Evolutionary conservation across 2,888 invertebrate species (phyloP), one percentile per base, ranked within the genome.

Genomic region (Gymnocheta viridis): DNA sequence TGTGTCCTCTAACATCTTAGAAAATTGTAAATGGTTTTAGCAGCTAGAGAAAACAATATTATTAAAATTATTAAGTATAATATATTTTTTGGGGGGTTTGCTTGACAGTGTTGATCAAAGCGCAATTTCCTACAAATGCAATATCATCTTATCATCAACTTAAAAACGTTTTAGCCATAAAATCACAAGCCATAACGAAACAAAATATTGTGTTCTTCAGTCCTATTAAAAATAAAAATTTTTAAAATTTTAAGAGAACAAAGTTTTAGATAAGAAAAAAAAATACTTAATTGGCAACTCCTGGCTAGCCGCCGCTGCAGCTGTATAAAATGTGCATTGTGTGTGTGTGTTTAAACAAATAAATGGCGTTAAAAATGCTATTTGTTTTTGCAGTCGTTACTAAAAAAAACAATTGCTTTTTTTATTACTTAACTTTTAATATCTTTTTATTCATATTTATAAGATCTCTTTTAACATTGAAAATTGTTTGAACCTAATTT

Each of bases 381-480:
- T 24, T 47, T n/a, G 5, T 22, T 51, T 74, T 35, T 27, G 9
- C n/a, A 35, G 14, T 29, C 29, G 17, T 17, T 70, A 62, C 35
- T 35, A 72, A 49, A 51, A 51, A 14, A 32, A 29, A n/a, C n/a
- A n/a, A 54, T 64, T 66, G 74, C 64, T 78, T 51, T 60, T 51
- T 60, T 78, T 38, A 14, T 17, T 69, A 60, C 38, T 78, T 54
- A 62, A 54, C 19, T 22, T 17, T 64, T 60, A 19, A 38, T 35
- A n/a, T 17, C 6, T 41, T 56, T 47, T 9, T 60, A 29, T 60
- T 60, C 49, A 22, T 78, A 69, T 38, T 69, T 69, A 44, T 60
- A 60, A 78, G 78, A 78, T 69, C 67, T 69, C 77, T 69, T 29
- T 19, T 60, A 60, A 70, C 38, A 69, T 6, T 10, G 10, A 35